Conservation (phyloP, 1,140 invertebrate species). For the Diorhabda carinulata region DNA sequence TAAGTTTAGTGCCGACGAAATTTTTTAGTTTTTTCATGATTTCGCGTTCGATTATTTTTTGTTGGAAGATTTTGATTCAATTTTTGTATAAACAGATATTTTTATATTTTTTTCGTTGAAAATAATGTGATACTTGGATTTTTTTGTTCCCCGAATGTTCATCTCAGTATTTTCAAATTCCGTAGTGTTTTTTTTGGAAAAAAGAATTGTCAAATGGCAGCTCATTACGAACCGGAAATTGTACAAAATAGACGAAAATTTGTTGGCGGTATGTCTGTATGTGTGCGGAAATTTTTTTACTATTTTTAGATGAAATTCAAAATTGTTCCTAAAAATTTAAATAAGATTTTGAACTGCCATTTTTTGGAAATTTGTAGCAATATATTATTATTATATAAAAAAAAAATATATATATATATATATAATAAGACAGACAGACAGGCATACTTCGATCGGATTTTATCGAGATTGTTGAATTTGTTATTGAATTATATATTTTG, state of each 20-base stretch:
- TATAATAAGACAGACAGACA: neutral
- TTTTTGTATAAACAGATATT: conserved; percentile 33
- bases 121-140: conserved; percentile 31
- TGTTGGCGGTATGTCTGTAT: conserved; percentile 12
- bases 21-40: conserved; percentile 14
- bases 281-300: neutral
- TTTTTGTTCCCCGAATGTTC: conserved; percentile 25
- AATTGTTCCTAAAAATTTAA: conserved; percentile 38
- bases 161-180: conserved; percentile 30
- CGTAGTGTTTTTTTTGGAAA: conserved; percentile 13
- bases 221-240: conserved; percentile 24
- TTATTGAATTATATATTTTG: conserved; percentile 47
- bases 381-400: conserved; percentile 17
- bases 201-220: conserved; percentile 18
- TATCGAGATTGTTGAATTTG: conserved; percentile 42
- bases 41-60: conserved; percentile 25
- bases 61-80: conserved; percentile 30
- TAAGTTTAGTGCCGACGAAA: neutral
- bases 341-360: conserved; percentile 36
- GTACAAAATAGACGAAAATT: conserved; percentile 20
- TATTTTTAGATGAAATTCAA: conserved; percentile 28
- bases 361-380: conserved; percentile 36
- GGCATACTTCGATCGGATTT: conserved; percentile 18
- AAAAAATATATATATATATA: no score
- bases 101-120: conserved; percentile 38